These are phyloP conservation scores for Andrena bucephala DNA, from an alignment of 2,888 invertebrate genomes.

Conservation along the genomic window DNA sequence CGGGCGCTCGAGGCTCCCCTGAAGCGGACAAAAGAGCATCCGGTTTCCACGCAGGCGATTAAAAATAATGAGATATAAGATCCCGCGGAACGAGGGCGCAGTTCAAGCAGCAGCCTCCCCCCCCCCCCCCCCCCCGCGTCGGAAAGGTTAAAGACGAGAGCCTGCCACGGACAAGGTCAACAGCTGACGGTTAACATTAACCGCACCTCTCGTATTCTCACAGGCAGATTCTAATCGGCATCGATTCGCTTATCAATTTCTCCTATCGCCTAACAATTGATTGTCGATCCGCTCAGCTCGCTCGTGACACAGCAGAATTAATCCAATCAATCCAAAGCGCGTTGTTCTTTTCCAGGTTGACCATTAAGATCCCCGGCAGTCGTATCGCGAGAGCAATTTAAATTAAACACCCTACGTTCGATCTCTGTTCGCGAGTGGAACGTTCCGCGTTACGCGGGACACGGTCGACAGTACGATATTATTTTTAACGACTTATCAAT, in stretches of 20 bases:
- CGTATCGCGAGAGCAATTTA: not conserved
- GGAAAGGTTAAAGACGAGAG: constrained; percentile 39
- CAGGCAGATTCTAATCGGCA: constrained; percentile 17
- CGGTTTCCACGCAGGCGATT: constrained; percentile 12
- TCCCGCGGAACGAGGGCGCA: not conserved
- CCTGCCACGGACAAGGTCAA: constrained; percentile 45
- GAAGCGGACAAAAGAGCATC: too few species aligned
- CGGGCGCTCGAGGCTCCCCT: not conserved
- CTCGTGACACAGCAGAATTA: not conserved
- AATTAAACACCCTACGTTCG: not conserved
- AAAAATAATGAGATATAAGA: constrained; percentile 26
- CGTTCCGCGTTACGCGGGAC: not conserved
- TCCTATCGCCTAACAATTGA: constrained; percentile 6
- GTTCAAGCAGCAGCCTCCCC: not conserved
- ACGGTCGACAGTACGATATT: not conserved
- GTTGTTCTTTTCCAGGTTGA: not conserved
- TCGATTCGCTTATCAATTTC: constrained; percentile 12
- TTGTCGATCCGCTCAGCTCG: not conserved
- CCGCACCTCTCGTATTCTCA: not conserved
- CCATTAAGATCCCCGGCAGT: not conserved
- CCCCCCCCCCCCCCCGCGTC: not conserved
- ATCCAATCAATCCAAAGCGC: constrained; percentile 11
- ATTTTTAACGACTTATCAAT: too few species aligned
- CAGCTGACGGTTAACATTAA: constrained; percentile 54
- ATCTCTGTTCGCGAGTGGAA: constrained; percentile 14